Evolutionary conservation across 2,113 vertebrate species (phyloP), one percentile per base, ranked within the genome.

Genomic region (Heteronetta atricapilla): DNA sequence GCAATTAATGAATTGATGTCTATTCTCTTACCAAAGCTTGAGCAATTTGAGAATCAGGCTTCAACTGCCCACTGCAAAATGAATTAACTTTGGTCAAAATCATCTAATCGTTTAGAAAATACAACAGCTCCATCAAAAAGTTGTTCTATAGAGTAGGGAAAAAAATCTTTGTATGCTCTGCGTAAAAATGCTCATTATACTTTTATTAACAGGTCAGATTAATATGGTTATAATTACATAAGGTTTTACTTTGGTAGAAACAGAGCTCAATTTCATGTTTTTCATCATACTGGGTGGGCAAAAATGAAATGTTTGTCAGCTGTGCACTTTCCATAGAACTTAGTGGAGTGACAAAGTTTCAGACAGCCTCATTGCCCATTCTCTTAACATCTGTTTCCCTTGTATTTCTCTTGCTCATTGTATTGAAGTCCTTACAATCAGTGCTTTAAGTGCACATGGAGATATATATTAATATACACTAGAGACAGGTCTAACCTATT

Each of bases 381-480:
- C 90, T 89, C 46, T 82, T 93, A 56, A 89, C 88, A 95, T 97
- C 91, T 96, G 86, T 86, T 97, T 97, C 88, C 92, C 34, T 44
- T 52, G 94, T 94, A n/a, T n/a, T n/a, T n/a, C n/a, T n/a, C n/a
- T 96, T 95, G 56, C 72, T 70, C 56, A 68, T 84, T 79, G 85
- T 96, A 96, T 92, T 91, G 95, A 95, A 96, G 96, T 80, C 58
- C 81, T 90, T 40, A 8, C 33, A 95, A 90, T 81, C 93, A 64
- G 42, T 89, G 56, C 31, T 97, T 95, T 93, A 78, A 95, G 69
- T 93, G 68, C 81, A 89, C 79, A 67, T 63, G 90, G 90, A 80
- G 69, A 92, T 91, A 92, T 86, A 81, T 92, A 95, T 95, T 96
- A 98, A 93, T 82, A 68, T 88, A 93, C 95, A 94, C 96, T 88